Evolutionary conservation across 2,888 invertebrate species (phyloP).

Genomic region (Isoperla grammatica): DNA sequence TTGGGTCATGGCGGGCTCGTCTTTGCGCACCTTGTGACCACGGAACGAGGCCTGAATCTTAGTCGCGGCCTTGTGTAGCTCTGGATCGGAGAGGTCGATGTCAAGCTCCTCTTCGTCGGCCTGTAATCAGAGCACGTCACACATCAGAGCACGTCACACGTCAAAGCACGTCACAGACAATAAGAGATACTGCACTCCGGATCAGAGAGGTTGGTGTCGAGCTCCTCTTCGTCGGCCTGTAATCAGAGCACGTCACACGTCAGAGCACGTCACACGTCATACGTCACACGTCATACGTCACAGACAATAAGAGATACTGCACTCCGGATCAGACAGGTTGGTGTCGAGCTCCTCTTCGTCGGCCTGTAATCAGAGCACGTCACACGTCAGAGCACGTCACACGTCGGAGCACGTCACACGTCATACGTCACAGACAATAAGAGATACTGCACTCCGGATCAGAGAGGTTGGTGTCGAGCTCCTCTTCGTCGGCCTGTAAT

Average conservation of each 20-base stretch:
- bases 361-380: conserved; percentile 30
- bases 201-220: conserved; percentile 75
- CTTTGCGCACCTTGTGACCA: conserved; percentile 82
- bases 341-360: conserved; percentile 72
- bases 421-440: too few species aligned
- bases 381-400: too few species aligned
- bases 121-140: conserved; percentile 28
- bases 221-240: conserved; percentile 59
- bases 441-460: too few species aligned
- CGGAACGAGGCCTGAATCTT: conserved; percentile 92
- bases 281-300: too few species aligned
- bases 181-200: conserved; percentile 51
- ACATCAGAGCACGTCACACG: too few species aligned
- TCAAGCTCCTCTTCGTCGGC: conserved; percentile 65
- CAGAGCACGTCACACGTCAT: too few species aligned
- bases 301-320: too few species aligned
- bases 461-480: conserved; percentile 26
- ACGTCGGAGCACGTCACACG: conserved; percentile 21
- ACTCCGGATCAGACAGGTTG: conserved; percentile 78
- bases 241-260: conserved; percentile 19
- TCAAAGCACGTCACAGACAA: conserved; percentile 19
- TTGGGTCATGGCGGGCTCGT: conserved; percentile 41
- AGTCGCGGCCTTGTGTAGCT: conserved; percentile 82
- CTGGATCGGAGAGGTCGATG: conserved; percentile 80
- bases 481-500: conserved; percentile 32